Conservation (phyloP, 2,113 vertebrate species). For the Poecilia latipinna region DNA sequence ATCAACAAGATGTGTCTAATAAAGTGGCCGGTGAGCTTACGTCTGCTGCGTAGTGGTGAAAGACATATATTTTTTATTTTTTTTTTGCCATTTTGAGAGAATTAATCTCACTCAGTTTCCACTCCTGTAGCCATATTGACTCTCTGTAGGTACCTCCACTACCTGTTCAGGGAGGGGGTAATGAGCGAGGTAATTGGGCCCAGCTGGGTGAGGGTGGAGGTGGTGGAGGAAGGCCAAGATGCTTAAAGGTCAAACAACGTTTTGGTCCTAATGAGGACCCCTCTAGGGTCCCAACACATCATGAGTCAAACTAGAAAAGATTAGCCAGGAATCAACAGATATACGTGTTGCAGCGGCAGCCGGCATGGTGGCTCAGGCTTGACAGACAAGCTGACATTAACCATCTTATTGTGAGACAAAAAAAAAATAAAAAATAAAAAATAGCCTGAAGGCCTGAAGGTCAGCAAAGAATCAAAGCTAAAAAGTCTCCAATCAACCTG, state of each 20-base stretch:
- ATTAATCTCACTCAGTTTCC: constrained; percentile 43
- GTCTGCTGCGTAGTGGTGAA: not conserved
- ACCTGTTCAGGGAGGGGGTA: constrained; percentile 67
- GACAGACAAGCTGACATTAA: constrained; percentile 69
- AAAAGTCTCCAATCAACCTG: constrained; percentile 68
- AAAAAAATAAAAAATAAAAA: constrained; percentile 9
- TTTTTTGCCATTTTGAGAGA: constrained; percentile 26
- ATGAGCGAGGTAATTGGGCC: constrained; percentile 77
- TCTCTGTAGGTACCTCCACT: constrained; percentile 43
- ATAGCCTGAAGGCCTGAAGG: constrained; percentile 55
- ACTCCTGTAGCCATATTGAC: constrained; percentile 50
- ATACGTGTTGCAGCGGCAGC: constrained; percentile 13
- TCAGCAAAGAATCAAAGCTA: constrained; percentile 67
- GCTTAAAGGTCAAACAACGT: constrained; percentile 73
- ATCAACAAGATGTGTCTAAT: not conserved
- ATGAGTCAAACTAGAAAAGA: constrained; percentile 61
- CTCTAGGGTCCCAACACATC: constrained; percentile 60
- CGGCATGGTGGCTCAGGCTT: constrained; percentile 24
- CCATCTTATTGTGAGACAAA: constrained; percentile 51
- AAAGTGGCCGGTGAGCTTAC: not conserved
- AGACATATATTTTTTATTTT: constrained; percentile 15
- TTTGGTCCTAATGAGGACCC: constrained; percentile 77
- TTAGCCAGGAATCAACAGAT: constrained; percentile 58
- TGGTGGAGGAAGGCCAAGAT: constrained; percentile 51
- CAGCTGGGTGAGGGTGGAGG: constrained; percentile 72